These are phyloP conservation scores for Lates calcarifer DNA, from an alignment of 2,113 vertebrate species.

Conservation along the genomic window DNA sequence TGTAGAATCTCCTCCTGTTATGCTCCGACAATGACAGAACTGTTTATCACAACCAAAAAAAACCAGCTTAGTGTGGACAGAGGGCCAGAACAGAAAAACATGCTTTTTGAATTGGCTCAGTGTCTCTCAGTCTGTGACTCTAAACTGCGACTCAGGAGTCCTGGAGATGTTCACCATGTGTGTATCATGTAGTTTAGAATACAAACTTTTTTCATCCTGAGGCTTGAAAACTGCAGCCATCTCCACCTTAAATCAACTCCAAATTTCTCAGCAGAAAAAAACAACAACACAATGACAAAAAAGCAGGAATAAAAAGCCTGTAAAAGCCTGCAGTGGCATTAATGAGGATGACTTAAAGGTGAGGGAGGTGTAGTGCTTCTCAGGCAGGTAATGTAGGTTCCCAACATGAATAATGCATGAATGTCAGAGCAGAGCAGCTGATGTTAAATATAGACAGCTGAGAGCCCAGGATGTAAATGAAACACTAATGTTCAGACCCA, in stretches of 20 bases:
- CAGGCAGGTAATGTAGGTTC: constrained; percentile 64
- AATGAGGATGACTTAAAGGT: constrained; percentile 68
- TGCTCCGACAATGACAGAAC: neutral
- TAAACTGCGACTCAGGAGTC: neutral
- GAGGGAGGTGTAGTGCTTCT: constrained; percentile 52
- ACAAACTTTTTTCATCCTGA: constrained; percentile 22
- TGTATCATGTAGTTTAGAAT: neutral
- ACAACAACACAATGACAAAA: constrained; percentile 1
- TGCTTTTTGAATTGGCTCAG: neutral
- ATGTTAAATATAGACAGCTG: constrained; percentile 76
- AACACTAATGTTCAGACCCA: constrained; percentile 60
- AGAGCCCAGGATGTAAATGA: constrained; percentile 58
- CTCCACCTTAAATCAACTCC: constrained; percentile 16
- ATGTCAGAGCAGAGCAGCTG: constrained; percentile 56
- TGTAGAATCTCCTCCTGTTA: neutral
- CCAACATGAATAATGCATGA: constrained; percentile 71
- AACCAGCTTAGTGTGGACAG: neutral
- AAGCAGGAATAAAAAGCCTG: constrained; percentile 47
- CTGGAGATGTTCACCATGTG: neutral
- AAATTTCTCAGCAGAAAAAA: constrained; percentile 15
- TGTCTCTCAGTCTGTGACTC: neutral
- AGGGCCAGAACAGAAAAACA: neutral
- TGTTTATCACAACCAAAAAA: neutral
- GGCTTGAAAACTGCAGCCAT: constrained; percentile 9
- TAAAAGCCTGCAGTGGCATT: constrained; percentile 58